Evolutionary conservation across 2,797 vertebrate species (phyloP).

Genomic region (Jordanella pulchra): DNA sequence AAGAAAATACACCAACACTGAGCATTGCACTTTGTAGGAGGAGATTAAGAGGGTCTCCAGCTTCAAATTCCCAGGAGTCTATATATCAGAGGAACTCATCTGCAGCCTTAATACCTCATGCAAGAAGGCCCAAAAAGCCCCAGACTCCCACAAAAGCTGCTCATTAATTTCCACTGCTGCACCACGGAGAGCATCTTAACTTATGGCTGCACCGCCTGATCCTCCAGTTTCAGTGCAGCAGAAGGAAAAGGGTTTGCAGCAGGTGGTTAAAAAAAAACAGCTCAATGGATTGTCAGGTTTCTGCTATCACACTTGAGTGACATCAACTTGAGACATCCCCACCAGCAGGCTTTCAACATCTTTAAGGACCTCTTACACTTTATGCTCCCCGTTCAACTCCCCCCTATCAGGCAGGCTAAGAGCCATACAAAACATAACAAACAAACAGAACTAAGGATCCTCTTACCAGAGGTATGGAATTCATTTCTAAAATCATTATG

Average conservation of each 20-base stretch:
- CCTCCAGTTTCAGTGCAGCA: slow-evolving; percentile 4
- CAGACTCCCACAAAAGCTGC: slow-evolving; percentile 10
- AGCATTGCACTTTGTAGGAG: background rate
- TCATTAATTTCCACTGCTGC: slow-evolving; percentile 13
- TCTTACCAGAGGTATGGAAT: background rate
- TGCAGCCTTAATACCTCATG: slow-evolving; percentile 11
- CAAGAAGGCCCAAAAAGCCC: slow-evolving; percentile 8
- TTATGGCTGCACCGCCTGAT: background rate
- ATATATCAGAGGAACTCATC: slow-evolving; percentile 2
- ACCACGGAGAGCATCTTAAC: slow-evolving; percentile 6
- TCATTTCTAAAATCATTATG: background rate
- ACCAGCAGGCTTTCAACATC: background rate
- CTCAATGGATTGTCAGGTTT: background rate
- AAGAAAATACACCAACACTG: slow-evolving; percentile 1
- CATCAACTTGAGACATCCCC: background rate
- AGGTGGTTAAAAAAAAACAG: slow-evolving; percentile 5
- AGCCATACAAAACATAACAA: background rate
- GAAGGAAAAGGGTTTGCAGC: slow-evolving; percentile 5
- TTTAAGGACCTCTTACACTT: background rate
- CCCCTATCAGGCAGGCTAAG: background rate
- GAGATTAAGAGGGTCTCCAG: slow-evolving; percentile 5
- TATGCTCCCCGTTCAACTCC: background rate
- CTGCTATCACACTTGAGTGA: slow-evolving; percentile 3
- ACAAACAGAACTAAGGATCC: background rate
- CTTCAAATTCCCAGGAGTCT: slow-evolving; percentile 1